phyloP scores from a whole-genome alignment of 2,797 vertebrate species.

The Sciaenops ocellatus region DNA sequence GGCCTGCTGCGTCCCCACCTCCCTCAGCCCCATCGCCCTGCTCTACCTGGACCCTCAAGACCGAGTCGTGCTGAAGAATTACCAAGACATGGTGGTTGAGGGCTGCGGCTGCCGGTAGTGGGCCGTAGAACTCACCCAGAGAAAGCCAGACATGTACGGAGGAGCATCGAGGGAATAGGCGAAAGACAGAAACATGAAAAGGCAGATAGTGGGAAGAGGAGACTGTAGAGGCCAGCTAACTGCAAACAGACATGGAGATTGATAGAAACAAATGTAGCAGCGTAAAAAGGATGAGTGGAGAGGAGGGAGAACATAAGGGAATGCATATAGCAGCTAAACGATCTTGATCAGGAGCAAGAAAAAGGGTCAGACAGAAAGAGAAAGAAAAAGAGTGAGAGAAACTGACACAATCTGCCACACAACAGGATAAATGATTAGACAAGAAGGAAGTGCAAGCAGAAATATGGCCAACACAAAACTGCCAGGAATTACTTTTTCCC shows the following conservation, averaged over 20 bases:
- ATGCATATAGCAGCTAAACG: conserved; percentile 47
- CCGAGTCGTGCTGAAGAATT: conserved; percentile 89
- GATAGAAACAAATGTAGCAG: conserved; percentile 56
- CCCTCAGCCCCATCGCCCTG: conserved; percentile 88
- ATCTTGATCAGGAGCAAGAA: conserved; percentile 37
- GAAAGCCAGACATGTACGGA: conserved; percentile 14
- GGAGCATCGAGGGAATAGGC: conserved; percentile 29
- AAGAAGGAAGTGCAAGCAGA: conserved; percentile 28
- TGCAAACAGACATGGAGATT: conserved; percentile 43
- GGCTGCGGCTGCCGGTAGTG: conserved; percentile 89
- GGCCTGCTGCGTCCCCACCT: conserved; percentile 88
- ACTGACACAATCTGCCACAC: conserved; percentile 7
- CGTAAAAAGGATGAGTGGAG: conserved; percentile 19
- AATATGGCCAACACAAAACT: conserved; percentile 54
- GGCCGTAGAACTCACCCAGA: not conserved
- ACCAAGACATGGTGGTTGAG: conserved; percentile 92
- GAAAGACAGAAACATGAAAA: conserved; percentile 30
- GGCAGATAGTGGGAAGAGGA: conserved; percentile 41
- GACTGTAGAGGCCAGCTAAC: conserved; percentile 24
- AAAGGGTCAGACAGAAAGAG: conserved; percentile 11
- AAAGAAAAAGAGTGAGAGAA: conserved; percentile 21
- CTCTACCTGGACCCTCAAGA: conserved; percentile 89
- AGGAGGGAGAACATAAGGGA: conserved; percentile 11
- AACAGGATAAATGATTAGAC: conserved; percentile 23
- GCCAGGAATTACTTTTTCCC: conserved; percentile 48